Conservation (phyloP, 2,113 vertebrate species). For the Bufo gargarizans region DNA sequence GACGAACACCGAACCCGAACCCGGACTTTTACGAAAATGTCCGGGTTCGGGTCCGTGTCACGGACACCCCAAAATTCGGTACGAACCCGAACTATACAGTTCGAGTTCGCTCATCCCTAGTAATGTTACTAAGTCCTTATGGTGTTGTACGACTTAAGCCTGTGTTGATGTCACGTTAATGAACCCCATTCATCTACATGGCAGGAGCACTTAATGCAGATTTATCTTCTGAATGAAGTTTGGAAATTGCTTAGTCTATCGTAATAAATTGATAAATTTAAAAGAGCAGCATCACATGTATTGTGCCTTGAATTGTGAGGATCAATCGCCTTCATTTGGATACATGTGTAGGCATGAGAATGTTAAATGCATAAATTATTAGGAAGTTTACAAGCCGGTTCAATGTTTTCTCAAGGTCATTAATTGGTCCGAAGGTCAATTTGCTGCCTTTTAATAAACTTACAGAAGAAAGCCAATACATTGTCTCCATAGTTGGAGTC, state of each 20-base stretch:
- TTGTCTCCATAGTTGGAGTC: too few relatives aligned
- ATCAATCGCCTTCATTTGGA: background rate
- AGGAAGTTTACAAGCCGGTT: background rate
- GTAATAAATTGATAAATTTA: conserved; percentile 22
- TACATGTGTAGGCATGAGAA: background rate
- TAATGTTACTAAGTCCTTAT: background rate
- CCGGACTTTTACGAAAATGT: too few relatives aligned
- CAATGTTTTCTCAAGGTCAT: background rate
- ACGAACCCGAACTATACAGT: too few relatives aligned
- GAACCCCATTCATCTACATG: conserved; percentile 47
- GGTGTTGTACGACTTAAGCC: conserved; percentile 1
- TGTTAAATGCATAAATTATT: background rate
- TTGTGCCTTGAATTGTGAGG: conserved; percentile 10
- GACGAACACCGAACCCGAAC: too few relatives aligned
- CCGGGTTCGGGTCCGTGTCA: too few relatives aligned
- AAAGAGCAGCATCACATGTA: background rate
- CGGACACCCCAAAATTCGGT: too few relatives aligned
- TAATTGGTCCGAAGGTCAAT: background rate
- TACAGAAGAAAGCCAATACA: too few relatives aligned
- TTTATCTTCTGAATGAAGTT: conserved; percentile 26
- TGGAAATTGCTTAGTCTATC: conserved; percentile 33
- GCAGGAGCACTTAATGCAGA: conserved; percentile 53
- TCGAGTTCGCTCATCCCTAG: too few relatives aligned
- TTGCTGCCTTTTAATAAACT: background rate
- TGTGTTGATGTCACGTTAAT: conserved; percentile 42